These are phyloP conservation scores for Diadophis punctatus DNA, from an alignment of 2,113 vertebrate genomes.

Conservation along the genomic window DNA sequence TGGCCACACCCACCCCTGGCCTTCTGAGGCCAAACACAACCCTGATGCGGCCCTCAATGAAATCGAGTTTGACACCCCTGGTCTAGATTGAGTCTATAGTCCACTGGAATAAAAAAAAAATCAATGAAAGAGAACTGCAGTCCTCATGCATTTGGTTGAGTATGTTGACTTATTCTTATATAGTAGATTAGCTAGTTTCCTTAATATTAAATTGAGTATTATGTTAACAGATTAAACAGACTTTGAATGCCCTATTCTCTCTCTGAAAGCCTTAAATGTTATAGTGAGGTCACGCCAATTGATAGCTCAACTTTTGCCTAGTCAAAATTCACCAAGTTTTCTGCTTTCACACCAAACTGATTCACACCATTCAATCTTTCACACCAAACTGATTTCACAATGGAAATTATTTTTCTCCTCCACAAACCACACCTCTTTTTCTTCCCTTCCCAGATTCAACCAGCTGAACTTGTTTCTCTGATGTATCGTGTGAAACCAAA, in stretches of 20 bases:
- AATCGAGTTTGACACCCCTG: too few species aligned
- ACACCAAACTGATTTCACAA: constrained; percentile 13
- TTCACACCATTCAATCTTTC: neutral
- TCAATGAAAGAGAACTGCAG: neutral
- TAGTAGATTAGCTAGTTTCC: neutral
- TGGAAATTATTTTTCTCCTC: constrained; percentile 25
- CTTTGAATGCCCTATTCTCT: neutral
- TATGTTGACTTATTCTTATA: neutral
- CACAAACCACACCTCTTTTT: constrained; percentile 8
- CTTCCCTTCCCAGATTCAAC: constrained; percentile 38
- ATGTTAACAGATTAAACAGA: neutral
- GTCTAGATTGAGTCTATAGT: neutral
- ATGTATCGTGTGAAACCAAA: constrained; percentile 14
- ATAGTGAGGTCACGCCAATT: neutral
- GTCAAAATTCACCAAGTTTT: neutral
- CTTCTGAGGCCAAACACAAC: too few species aligned
- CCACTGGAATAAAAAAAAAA: neutral
- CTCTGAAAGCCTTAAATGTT: neutral
- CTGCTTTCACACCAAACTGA: neutral
- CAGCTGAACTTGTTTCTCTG: constrained; percentile 59
- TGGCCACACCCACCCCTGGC: too few species aligned
- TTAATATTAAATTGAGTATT: neutral
- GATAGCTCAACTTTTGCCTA: neutral
- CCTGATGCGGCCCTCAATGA: too few species aligned
- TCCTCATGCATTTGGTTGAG: neutral